These are phyloP conservation scores for Ochropacha duplaris DNA, from an alignment of 2,888 invertebrate species.

Conservation along the genomic window DNA sequence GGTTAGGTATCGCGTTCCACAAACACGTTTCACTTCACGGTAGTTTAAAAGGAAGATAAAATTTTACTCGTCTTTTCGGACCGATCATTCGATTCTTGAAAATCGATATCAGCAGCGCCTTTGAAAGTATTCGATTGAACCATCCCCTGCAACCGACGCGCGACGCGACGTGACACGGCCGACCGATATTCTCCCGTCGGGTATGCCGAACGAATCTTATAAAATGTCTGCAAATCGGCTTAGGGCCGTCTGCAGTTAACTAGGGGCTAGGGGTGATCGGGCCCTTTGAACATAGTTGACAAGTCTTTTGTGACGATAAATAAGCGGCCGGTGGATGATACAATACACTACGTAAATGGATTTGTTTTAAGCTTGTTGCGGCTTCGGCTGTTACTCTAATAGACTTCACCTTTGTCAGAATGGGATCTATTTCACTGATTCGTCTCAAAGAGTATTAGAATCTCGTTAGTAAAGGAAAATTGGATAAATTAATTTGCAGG, in stretches of 20 bases:
- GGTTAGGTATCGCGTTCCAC: no score
- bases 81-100: not conserved
- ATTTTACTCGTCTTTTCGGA: not conserved
- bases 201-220: slow-evolving; percentile 24
- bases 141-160: slow-evolving; percentile 17
- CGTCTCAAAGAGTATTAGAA: slow-evolving; percentile 4
- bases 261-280: not conserved
- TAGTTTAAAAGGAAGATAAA: no score
- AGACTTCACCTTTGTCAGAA: slow-evolving; percentile 62
- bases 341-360: slow-evolving; percentile 40
- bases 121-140: slow-evolving; percentile 19
- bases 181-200: not conserved
- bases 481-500: not conserved
- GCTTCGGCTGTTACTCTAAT: slow-evolving; percentile 33
- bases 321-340: slow-evolving; percentile 29
- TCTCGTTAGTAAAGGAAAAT: slow-evolving; percentile 5
- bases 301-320: slow-evolving; percentile 31
- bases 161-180: slow-evolving; percentile 12
- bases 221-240: slow-evolving; percentile 37
- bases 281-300: not conserved
- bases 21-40: no score
- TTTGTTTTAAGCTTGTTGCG: slow-evolving; percentile 37
- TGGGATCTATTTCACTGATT: slow-evolving; percentile 38
- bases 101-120: slow-evolving; percentile 19
- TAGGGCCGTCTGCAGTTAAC: slow-evolving; percentile 25